Evolutionary conservation across 2,888 invertebrate species (phyloP).

Genomic region (Beris chalybata): DNA sequence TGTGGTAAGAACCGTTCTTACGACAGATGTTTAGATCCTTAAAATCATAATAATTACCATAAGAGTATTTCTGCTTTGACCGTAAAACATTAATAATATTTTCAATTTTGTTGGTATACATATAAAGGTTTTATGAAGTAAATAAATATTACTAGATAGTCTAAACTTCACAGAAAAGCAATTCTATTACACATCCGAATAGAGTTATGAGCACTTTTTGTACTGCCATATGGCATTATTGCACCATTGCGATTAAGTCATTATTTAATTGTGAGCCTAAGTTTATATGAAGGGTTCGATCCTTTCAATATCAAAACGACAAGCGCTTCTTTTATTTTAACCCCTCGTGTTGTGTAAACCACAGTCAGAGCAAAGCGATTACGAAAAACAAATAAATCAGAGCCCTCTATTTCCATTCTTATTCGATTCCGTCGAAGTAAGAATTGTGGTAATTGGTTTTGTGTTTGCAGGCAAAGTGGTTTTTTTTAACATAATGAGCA

Average conservation of each 20-base stretch:
- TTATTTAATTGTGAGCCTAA: conserved; percentile 21
- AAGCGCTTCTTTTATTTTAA: neutral
- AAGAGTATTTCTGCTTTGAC: too few relatives aligned
- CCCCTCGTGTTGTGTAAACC: conserved; percentile 10
- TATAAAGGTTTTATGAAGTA: too few relatives aligned
- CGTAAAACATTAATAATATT: too few relatives aligned
- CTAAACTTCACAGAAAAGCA: too few relatives aligned
- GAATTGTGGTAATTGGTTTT: conserved; percentile 26
- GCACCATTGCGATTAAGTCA: conserved; percentile 30
- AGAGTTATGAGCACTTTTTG: conserved; percentile 5
- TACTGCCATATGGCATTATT: conserved; percentile 28
- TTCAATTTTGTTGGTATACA: too few relatives aligned
- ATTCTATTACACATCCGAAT: too few relatives aligned
- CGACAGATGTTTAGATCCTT: too few relatives aligned
- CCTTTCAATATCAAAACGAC: neutral
- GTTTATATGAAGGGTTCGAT: conserved; percentile 8
- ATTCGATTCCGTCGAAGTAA: conserved; percentile 9
- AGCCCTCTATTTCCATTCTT: conserved; percentile 16
- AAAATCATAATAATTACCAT: too few relatives aligned
- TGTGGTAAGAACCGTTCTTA: too few relatives aligned
- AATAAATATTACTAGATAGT: too few relatives aligned
- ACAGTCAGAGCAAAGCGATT: conserved; percentile 14
- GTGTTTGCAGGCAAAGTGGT: neutral
- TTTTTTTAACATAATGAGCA: too few relatives aligned
- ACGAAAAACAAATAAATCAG: conserved; percentile 27